Conservation (phyloP, 2,797 vertebrate species). For the Craterocephalus amniculus region DNA sequence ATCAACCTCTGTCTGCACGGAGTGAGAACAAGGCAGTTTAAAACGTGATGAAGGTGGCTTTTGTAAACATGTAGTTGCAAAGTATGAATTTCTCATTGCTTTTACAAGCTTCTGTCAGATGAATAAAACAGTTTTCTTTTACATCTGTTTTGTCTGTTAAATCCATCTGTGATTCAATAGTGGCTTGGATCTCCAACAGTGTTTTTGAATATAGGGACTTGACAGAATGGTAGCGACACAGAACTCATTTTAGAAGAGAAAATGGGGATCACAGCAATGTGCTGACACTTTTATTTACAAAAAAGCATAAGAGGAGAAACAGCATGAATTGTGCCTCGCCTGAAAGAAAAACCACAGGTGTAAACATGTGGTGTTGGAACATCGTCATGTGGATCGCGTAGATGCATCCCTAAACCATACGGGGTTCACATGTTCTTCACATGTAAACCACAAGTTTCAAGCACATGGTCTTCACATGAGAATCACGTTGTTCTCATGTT, state of each 20-base stretch:
- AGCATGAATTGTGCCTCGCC: background rate
- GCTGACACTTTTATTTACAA: background rate
- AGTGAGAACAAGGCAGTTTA: conserved; percentile 1
- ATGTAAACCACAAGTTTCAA: too few species aligned
- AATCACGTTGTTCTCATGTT: too few species aligned
- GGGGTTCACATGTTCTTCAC: too few species aligned
- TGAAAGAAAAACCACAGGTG: too few species aligned
- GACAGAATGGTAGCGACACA: background rate
- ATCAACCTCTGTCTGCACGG: conserved; percentile 1
- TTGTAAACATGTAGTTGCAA: conserved; percentile 10
- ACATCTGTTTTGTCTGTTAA: conserved; percentile 35
- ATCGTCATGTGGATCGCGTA: too few species aligned
- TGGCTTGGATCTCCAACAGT: conserved; percentile 10
- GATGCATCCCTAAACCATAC: too few species aligned
- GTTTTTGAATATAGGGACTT: conserved; percentile 16
- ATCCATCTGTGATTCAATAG: conserved; percentile 12
- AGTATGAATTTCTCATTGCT: conserved; percentile 3
- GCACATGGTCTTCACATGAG: too few species aligned
- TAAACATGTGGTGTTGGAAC: too few species aligned
- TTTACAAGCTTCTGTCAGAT: conserved; percentile 12
- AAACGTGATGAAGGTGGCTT: background rate
- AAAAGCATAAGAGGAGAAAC: conserved; percentile 4
- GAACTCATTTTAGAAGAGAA: conserved; percentile 18
- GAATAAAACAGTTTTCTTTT: conserved; percentile 28
- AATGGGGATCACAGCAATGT: background rate